Evolutionary conservation across 1,140 invertebrate species (phyloP), one percentile per base, ranked within the genome.

Genomic region (Mamestra configurata): DNA sequence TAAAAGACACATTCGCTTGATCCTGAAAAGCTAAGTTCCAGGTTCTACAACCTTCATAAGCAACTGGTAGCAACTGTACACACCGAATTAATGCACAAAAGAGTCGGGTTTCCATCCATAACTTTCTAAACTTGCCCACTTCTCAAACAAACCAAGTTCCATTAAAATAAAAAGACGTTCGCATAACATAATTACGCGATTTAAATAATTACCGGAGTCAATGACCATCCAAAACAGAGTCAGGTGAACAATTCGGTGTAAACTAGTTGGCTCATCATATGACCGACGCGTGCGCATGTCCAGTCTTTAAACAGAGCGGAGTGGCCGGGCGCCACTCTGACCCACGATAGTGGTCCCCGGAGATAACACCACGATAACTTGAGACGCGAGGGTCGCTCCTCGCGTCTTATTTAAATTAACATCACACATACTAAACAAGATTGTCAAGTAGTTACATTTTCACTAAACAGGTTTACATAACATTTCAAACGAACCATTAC

Each of bases 241-340:
- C 76, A 73, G 72, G 71, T 79, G 79, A 57, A 59, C 31, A 20
- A 71, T 55, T 73, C 37, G 24, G 77, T 57, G 46, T 49, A 22
- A 79, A 80, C 81, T 70, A 80, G 79, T 79, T 64, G 37, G 53
- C 43, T 53, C 71, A 83, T 88, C 88, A 91, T 89, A 88, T 89
- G 86, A 81, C 77, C 79, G 78, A 84, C 84, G 88, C 89, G 89
- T 91, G 89, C 84, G 81, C 81, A 81, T 86, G 84, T 84, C 81
- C 72, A 57, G 55, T 82, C 80, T 80, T 83, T 88, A 88, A 86
- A 89, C 88, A 86, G 78, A 80, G 71, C 80, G 78, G 79, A 86
- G 82, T 83, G 84, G 82, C 79, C 84, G 78, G 76, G 68, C 79
- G 81, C 82, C 79, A 83, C 83, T 84, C 82, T 90, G 89, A 90